Percentiles rank a stretch among this genome's conserved stretches.
phyloP scores from a whole-genome alignment of 2,797 vertebrate genomes.

The Cyprinella venusta region DNA sequence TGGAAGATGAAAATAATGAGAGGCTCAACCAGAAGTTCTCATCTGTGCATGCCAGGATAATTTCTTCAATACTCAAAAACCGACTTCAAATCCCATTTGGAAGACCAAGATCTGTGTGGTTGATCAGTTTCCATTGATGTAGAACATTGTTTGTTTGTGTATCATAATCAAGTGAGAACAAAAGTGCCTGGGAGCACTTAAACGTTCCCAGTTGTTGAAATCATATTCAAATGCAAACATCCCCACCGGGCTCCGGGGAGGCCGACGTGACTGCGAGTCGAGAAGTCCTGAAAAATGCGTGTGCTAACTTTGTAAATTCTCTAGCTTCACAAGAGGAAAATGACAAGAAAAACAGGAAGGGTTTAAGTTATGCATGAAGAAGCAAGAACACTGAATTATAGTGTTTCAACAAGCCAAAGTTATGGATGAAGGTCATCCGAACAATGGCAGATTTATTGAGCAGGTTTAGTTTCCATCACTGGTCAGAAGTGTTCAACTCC shows the following conservation, averaged over 20 bases:
- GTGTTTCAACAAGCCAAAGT: slow-evolving; percentile 36
- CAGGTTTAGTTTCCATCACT: slow-evolving; percentile 13
- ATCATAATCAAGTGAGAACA: slow-evolving; percentile 30
- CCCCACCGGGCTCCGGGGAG: neutral
- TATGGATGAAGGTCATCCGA: slow-evolving; percentile 30
- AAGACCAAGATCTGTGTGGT: neutral
- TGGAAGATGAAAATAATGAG: slow-evolving; percentile 31
- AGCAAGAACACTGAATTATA: slow-evolving; percentile 48
- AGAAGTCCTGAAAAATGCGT: slow-evolving; percentile 37
- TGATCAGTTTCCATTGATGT: slow-evolving; percentile 27
- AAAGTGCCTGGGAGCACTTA: slow-evolving; percentile 7
- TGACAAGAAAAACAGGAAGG: slow-evolving; percentile 46
- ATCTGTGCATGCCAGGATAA: slow-evolving; percentile 31
- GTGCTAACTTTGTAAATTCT: slow-evolving; percentile 32
- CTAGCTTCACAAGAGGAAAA: slow-evolving; percentile 28
- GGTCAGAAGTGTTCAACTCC: slow-evolving; percentile 8
- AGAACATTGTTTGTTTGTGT: slow-evolving; percentile 35
- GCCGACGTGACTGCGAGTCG: slow-evolving; percentile 3
- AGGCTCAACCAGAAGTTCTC: slow-evolving; percentile 20
- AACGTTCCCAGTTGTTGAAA: slow-evolving; percentile 7
- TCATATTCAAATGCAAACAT: neutral
- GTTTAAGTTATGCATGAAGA: slow-evolving; percentile 45
- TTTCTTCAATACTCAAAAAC: slow-evolving; percentile 15
- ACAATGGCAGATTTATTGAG: slow-evolving; percentile 40
- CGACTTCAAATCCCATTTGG: neutral